Percentiles rank a stretch among this genome's conserved stretches.
Conservation (phyloP, 1,140 invertebrate species). For the Drosophila micromelanica region DNA sequence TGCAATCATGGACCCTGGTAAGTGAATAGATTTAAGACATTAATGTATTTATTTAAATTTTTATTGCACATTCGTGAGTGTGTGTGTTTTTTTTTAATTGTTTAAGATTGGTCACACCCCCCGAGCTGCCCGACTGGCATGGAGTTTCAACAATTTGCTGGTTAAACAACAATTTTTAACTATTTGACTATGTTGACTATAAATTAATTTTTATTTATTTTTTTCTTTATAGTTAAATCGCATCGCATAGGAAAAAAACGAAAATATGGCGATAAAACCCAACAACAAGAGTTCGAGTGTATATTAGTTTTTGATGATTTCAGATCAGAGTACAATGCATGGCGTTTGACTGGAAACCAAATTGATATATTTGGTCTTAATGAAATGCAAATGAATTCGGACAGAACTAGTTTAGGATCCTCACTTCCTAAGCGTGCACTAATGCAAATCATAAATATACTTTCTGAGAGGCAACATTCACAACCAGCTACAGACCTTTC, state of each 20-base stretch:
- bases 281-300: background rate
- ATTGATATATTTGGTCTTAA: constrained; percentile 13
- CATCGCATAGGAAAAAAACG: constrained; percentile 2
- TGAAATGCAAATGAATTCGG: constrained; percentile 45
- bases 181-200: constrained; percentile 5
- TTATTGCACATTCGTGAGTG: constrained; percentile 20
- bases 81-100: background rate
- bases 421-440: constrained; percentile 56
- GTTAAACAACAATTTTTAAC: constrained; percentile 11
- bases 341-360: constrained; percentile 14
- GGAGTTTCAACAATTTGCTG: constrained; percentile 7
- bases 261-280: background rate
- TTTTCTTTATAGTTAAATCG: background rate
- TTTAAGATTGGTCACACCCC: constrained; percentile 23
- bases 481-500: constrained; percentile 34
- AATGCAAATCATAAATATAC: constrained; percentile 71
- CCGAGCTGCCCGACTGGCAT: background rate
- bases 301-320: constrained; percentile 4
- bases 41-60: constrained; percentile 37
- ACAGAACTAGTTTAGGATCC: constrained; percentile 64
- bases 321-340: constrained; percentile 6
- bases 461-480: constrained; percentile 38
- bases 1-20: constrained; percentile 2
- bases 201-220: constrained; percentile 24
- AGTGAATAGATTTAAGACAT: constrained; percentile 12